Percentiles rank a stretch among this genome's conserved stretches.
These are phyloP conservation scores for Vultur gryphus DNA, from an alignment of 2,797 vertebrate genomes.

Conservation along the genomic window DNA sequence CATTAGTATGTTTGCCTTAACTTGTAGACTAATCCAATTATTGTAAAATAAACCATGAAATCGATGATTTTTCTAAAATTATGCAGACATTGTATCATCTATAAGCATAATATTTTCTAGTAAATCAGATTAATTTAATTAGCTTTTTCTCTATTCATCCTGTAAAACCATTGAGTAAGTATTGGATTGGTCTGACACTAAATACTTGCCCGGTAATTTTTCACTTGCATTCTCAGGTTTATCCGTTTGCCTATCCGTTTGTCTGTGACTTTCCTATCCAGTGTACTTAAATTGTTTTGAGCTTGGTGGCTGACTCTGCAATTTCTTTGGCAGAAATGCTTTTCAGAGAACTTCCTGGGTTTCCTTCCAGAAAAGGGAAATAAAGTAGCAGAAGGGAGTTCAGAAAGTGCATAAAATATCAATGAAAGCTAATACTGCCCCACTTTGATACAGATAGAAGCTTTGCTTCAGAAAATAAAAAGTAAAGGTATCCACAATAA, in stretches of 20 bases:
- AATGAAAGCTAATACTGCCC: background rate
- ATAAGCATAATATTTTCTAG: slow-evolving; percentile 56
- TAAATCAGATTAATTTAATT: slow-evolving; percentile 23
- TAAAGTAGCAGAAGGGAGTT: background rate
- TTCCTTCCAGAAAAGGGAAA: background rate
- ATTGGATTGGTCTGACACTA: slow-evolving; percentile 37
- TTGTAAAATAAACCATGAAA: slow-evolving; percentile 83
- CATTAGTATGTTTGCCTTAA: slow-evolving; percentile 94
- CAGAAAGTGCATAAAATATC: background rate
- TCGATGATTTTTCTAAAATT: slow-evolving; percentile 73
- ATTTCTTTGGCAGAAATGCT: background rate
- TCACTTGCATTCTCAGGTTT: slow-evolving; percentile 54
- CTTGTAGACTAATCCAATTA: slow-evolving; percentile 85
- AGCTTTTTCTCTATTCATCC: slow-evolving; percentile 2
- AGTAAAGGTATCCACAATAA: background rate
- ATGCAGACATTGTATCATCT: slow-evolving; percentile 67
- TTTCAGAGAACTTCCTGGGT: background rate
- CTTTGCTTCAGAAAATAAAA: background rate
- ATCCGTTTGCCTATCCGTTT: background rate
- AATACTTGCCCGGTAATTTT: background rate
- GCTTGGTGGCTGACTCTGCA: background rate
- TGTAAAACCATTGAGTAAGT: background rate
- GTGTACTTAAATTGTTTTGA: slow-evolving; percentile 3
- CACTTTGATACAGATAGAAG: background rate
- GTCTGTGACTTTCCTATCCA: background rate